phyloP scores from a whole-genome alignment of 1,140 invertebrate genomes.

The Caenorhabditis latens region DNA sequence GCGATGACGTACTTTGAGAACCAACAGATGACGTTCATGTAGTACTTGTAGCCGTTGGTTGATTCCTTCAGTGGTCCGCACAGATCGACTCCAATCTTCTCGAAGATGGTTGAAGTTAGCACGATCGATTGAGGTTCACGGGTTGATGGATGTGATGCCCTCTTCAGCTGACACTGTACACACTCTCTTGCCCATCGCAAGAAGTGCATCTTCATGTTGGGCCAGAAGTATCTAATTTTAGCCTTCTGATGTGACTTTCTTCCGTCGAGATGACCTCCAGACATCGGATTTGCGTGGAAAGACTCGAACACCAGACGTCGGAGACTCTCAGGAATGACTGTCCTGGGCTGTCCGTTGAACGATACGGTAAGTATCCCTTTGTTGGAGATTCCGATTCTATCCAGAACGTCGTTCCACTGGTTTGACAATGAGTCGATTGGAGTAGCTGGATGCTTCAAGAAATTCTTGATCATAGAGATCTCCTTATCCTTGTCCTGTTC shows the following conservation, averaged over 20 bases:
- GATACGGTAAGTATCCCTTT: neutral
- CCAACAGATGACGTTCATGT: slow-evolving; percentile 31
- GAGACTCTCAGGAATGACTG: neutral
- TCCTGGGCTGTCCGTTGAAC: neutral
- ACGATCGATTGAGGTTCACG: neutral
- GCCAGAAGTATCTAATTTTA: slow-evolving; percentile 16
- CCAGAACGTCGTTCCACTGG: neutral
- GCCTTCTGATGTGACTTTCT: neutral
- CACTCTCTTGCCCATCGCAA: neutral
- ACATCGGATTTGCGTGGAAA: neutral
- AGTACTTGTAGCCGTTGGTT: slow-evolving; percentile 21
- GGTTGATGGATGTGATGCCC: neutral
- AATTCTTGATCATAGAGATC: neutral
- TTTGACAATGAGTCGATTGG: neutral
- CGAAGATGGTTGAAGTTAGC: neutral
- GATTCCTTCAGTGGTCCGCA: neutral
- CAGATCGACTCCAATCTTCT: slow-evolving; percentile 51
- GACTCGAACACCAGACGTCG: neutral
- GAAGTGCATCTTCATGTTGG: neutral
- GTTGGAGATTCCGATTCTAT: neutral
- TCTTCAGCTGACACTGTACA: slow-evolving; percentile 1
- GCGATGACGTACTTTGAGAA: slow-evolving; percentile 50
- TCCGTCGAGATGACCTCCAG: neutral
- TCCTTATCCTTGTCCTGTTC: neutral
- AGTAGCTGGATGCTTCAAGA: neutral